Evolutionary conservation across 2,113 vertebrate species (phyloP), one percentile per base, ranked within the genome.

Genomic region (Bos taurus): DNA sequence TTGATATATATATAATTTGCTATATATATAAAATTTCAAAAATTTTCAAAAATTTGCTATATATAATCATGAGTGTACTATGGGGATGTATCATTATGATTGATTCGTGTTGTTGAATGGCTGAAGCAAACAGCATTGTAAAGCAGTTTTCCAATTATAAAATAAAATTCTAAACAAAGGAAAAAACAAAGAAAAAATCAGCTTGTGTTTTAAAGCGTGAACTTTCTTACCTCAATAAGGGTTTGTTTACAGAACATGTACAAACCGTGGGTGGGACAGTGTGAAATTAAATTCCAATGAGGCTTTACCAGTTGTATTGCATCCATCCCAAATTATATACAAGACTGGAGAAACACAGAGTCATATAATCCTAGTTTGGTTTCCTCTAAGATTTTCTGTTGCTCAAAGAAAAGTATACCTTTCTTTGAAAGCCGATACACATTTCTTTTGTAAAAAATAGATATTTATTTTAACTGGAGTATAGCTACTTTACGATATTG

Each of bases 231-330:
- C 23, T 60, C 23, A 13, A 1, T 12, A 28, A 36, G 9, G 7
- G 4, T 56, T 15, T 80, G 13, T 81, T 50, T 23, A 91, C 19
- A 80, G 21, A 50, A 36, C 21, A 26, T 5, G 17, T 36, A 36
- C 23, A 60, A 7, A 48, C 9, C 2, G 6, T 9, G 40, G 36
- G 43, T 17, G 30, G 40, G 17, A 26, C 0, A n/a, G 21, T 50
- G 21, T 91, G 88, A 91, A 26, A 80, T 48, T 25, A 26, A 3
- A 17, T 19, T 50, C 46, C 16, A 80, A 0, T n/a, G 33, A n/a
- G 30, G 15, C 40, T 48, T 14, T 25, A 46, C 28, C 3, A n/a
- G 28, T 1, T n/a, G 40, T 59, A 25, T 23, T 33, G 9, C 25
- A 78, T 11, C 13, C 9, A 90, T 59, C 21, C 43, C 13, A 3